Evolutionary conservation across 2,113 vertebrate species (phyloP).

Genomic region (Mustelus asterias): DNA sequence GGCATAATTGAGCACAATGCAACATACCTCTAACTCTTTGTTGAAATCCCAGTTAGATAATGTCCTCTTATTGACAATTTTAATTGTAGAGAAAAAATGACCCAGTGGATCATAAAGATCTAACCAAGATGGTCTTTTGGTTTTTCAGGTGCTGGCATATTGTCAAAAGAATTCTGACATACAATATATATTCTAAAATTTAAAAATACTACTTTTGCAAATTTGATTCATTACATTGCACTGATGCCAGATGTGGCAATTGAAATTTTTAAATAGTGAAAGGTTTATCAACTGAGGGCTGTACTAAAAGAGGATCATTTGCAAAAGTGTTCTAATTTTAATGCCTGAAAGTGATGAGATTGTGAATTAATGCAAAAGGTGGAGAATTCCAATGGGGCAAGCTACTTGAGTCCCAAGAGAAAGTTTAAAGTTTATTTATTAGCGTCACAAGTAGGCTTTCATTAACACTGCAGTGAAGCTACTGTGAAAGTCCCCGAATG

Average conservation of each 20-base stretch:
- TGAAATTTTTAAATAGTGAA: background rate
- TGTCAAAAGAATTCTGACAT: background rate
- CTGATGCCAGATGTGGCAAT: background rate
- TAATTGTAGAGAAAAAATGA: background rate
- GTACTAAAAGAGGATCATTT: background rate
- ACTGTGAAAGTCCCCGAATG: background rate
- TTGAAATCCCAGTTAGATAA: background rate
- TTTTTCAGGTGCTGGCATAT: background rate
- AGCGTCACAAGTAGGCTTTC: too few species aligned
- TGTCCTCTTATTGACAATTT: background rate
- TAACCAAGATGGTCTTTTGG: background rate
- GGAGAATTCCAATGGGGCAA: background rate
- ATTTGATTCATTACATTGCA: background rate
- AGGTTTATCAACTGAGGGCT: too few species aligned
- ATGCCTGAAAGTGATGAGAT: background rate
- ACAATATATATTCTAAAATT: background rate
- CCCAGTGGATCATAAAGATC: background rate
- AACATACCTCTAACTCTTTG: background rate
- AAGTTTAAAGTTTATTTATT: too few species aligned
- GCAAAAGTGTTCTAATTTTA: background rate
- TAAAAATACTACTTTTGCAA: background rate
- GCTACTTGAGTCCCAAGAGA: constrained; percentile 8
- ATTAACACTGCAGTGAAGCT: too few species aligned
- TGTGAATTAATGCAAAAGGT: background rate
- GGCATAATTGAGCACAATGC: too few species aligned